Evolutionary conservation across 2,797 vertebrate genomes (phyloP).

Genomic region (Leucoraja ocellata): DNA sequence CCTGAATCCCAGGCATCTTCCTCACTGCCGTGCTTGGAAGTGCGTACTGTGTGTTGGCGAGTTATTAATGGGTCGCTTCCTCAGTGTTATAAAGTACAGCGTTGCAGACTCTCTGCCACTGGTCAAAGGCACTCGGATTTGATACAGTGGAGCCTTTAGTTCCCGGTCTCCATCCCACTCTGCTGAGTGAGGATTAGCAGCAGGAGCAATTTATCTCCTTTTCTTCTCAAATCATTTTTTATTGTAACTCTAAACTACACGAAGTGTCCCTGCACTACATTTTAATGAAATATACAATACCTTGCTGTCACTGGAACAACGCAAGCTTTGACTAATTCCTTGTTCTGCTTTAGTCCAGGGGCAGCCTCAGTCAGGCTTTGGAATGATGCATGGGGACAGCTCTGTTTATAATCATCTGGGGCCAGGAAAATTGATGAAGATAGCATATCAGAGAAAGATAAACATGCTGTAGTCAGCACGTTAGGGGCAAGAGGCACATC

Average conservation of each 20-base stretch:
- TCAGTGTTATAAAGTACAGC: slow-evolving; percentile 7
- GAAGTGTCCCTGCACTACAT: slow-evolving; percentile 77
- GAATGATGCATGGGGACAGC: slow-evolving; percentile 80
- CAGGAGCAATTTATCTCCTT: slow-evolving; percentile 23
- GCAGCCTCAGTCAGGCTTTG: slow-evolving; percentile 46
- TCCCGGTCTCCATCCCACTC: not conserved
- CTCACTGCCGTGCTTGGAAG: not conserved
- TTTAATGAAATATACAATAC: slow-evolving; percentile 84
- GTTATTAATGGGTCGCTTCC: slow-evolving; percentile 8
- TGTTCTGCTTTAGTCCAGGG: slow-evolving; percentile 60
- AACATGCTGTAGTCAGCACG: slow-evolving; percentile 62
- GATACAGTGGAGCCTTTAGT: slow-evolving; percentile 10
- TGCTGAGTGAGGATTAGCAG: slow-evolving; percentile 27
- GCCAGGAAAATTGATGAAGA: slow-evolving; percentile 84
- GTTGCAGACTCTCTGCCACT: not conserved
- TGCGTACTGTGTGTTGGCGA: not conserved
- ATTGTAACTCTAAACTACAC: slow-evolving; percentile 69
- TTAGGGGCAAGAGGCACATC: slow-evolving; percentile 52
- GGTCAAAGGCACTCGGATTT: slow-evolving; percentile 14
- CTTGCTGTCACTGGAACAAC: slow-evolving; percentile 75
- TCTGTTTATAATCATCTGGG: slow-evolving; percentile 61
- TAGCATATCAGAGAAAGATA: slow-evolving; percentile 66
- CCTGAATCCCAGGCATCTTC: not conserved
- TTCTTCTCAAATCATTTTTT: slow-evolving; percentile 50
- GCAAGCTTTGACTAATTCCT: slow-evolving; percentile 81